Evolutionary conservation across 2,113 vertebrate species (phyloP).

Genomic region (Pyxicephalus adspersus): DNA sequence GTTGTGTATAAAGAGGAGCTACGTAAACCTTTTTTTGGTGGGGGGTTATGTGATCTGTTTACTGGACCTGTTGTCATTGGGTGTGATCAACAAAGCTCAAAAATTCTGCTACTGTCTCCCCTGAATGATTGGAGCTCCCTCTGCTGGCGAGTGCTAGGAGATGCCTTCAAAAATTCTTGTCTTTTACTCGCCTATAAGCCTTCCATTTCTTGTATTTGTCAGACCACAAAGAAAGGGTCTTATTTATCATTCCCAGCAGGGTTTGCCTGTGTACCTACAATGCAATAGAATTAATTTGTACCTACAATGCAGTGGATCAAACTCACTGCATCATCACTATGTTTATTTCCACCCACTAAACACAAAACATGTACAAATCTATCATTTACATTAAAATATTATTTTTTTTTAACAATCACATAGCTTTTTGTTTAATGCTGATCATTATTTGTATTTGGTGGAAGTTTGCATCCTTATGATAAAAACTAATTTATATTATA

Average conservation of each 20-base stretch:
- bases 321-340: too few relatives aligned
- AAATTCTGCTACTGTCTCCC: constrained; percentile 23
- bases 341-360: too few relatives aligned
- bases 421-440: too few relatives aligned
- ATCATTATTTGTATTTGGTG: too few relatives aligned
- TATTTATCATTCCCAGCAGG: neutral
- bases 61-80: constrained; percentile 31
- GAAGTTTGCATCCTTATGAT: too few relatives aligned
- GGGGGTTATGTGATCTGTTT: neutral
- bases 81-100: constrained; percentile 23
- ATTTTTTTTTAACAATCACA: too few relatives aligned
- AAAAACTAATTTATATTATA: too few relatives aligned
- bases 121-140: constrained; percentile 46
- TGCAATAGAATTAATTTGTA: too few relatives aligned
- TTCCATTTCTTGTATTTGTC: neutral
- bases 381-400: too few relatives aligned
- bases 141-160: constrained; percentile 36
- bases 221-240: neutral
- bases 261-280: too few relatives aligned
- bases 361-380: too few relatives aligned
- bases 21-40: neutral
- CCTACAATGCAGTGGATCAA: too few relatives aligned
- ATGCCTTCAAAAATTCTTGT: neutral
- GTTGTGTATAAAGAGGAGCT: neutral
- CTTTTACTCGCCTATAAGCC: neutral